phyloP scores from a whole-genome alignment of 2,113 vertebrate species.

The Crotalus helleri region DNA sequence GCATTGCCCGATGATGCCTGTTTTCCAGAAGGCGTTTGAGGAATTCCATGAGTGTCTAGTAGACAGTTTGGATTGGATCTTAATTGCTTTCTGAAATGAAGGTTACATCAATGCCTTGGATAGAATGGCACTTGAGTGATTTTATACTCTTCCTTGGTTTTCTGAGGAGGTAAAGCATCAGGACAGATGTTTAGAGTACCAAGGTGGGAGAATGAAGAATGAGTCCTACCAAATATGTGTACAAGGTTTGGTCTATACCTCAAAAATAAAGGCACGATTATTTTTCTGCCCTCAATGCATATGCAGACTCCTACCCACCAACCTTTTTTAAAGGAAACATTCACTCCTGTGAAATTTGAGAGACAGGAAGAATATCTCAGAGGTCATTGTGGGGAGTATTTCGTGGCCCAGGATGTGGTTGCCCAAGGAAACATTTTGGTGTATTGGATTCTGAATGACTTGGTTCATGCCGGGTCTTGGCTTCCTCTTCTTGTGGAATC shows the following conservation, averaged over 20 bases:
- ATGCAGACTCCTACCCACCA: background rate
- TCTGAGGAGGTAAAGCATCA: background rate
- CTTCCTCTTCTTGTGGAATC: background rate
- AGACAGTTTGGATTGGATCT: background rate
- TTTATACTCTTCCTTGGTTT: background rate
- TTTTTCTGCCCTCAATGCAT: background rate
- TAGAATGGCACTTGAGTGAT: background rate
- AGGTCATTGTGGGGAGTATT: background rate
- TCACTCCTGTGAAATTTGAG: background rate
- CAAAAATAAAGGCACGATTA: background rate
- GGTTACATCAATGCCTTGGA: background rate
- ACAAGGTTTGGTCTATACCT: background rate
- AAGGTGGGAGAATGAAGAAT: background rate
- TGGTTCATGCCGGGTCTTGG: background rate
- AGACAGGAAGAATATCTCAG: background rate
- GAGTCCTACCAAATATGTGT: background rate
- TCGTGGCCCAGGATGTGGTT: background rate
- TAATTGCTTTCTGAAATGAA: background rate
- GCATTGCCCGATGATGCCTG: background rate
- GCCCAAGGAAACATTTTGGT: background rate
- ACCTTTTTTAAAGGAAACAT: background rate
- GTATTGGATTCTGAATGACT: background rate
- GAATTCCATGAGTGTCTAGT: background rate
- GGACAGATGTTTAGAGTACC: background rate
- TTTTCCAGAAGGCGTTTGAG: background rate